Evolutionary conservation across 2,888 invertebrate genomes (phyloP).

Genomic region (Athalia circularis): DNA sequence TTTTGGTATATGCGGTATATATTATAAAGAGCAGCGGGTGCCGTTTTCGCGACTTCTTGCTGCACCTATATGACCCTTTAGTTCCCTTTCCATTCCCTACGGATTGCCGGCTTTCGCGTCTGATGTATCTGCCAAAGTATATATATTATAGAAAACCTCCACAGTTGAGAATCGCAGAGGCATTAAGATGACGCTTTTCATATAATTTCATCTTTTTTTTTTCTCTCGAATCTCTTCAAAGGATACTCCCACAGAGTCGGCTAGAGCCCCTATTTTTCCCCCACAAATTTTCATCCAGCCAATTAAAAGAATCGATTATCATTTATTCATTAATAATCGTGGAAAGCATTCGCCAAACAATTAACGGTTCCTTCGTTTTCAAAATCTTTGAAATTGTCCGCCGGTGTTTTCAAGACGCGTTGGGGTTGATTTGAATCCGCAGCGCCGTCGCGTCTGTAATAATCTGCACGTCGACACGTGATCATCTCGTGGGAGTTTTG

Average conservation of each 20-base stretch:
- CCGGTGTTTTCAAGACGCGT: too few species aligned
- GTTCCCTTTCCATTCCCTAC: neutral
- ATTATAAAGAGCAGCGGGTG: conserved; percentile 17
- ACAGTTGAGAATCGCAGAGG: conserved; percentile 1
- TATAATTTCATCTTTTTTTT: neutral
- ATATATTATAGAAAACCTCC: neutral
- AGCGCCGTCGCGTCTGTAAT: too few species aligned
- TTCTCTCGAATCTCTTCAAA: too few species aligned
- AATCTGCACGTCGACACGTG: conserved; percentile 28
- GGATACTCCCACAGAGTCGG: too few species aligned
- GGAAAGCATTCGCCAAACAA: too few species aligned
- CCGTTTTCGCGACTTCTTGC: conserved; percentile 19
- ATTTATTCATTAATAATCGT: too few species aligned
- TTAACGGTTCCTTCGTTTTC: too few species aligned
- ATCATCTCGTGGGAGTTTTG: conserved; percentile 20
- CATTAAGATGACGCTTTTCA: neutral
- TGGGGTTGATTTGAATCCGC: too few species aligned
- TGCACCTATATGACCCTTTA: neutral
- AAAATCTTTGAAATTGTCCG: neutral
- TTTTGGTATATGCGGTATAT: neutral
- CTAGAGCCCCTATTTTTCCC: too few species aligned
- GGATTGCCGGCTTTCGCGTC: neutral
- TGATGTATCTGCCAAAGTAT: neutral
- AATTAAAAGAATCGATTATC: too few species aligned
- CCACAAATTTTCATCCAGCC: too few species aligned